These are phyloP conservation scores for Psammodynastes pulverulentus DNA, from an alignment of 2,113 vertebrate genomes.

Conservation along the genomic window DNA sequence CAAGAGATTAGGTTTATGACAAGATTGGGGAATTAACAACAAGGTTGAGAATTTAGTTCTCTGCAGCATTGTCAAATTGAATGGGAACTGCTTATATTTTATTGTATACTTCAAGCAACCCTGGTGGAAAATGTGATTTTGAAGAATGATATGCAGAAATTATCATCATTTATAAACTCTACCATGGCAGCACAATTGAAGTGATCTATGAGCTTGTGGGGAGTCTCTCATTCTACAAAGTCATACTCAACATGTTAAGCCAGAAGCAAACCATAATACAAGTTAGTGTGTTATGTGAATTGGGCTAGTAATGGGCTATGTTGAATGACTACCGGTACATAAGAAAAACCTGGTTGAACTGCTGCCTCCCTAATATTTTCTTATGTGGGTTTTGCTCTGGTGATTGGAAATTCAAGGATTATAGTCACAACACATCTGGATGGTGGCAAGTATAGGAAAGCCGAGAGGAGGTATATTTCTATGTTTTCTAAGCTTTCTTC, in stretches of 20 bases:
- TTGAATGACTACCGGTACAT: neutral
- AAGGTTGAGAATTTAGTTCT: neutral
- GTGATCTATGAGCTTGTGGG: neutral
- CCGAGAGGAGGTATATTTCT: neutral
- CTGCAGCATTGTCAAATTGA: neutral
- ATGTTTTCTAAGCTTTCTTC: neutral
- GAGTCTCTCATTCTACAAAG: neutral
- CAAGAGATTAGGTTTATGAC: neutral
- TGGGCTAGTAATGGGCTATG: neutral
- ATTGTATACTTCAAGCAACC: neutral
- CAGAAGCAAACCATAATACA: neutral
- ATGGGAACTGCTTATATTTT: neutral
- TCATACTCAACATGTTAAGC: neutral
- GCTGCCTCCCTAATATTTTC: neutral
- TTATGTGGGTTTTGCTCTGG: neutral
- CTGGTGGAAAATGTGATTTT: neutral
- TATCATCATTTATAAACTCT: neutral
- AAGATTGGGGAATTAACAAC: neutral
- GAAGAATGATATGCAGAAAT: neutral
- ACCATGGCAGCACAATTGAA: neutral
- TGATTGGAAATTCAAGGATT: neutral
- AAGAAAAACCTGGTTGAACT: neutral
- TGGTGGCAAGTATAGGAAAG: neutral
- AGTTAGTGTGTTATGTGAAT: neutral
- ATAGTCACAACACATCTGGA: neutral